Conservation (phyloP, 2,888 invertebrate genomes). For the Melanargia galathea region DNA sequence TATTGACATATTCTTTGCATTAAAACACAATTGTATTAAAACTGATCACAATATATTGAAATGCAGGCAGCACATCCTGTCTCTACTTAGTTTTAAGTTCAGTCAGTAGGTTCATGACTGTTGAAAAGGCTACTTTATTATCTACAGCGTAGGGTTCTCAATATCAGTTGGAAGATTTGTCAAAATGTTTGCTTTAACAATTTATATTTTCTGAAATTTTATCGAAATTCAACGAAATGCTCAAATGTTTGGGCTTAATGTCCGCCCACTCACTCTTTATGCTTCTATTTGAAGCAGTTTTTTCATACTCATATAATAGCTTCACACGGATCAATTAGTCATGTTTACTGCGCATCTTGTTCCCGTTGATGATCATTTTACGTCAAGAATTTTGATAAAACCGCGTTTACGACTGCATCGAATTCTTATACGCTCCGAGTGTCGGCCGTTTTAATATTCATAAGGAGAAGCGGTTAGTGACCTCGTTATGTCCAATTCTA, state of each 20-base stretch:
- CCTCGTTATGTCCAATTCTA: conserved; percentile 69
- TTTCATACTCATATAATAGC: conserved; percentile 37
- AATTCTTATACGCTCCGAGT: conserved; percentile 57
- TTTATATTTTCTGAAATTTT: conserved; percentile 33
- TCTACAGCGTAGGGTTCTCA: background rate
- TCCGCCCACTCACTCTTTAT: conserved; percentile 39
- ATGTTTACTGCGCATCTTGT: conserved; percentile 43
- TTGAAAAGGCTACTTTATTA: conserved; percentile 17
- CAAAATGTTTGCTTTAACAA: conserved; percentile 23
- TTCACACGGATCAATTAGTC: conserved; percentile 46
- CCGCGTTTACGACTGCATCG: conserved; percentile 48
- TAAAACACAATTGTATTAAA: conserved; percentile 58
- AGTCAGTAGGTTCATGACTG: conserved; percentile 3
- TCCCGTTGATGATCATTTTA: conserved; percentile 46
- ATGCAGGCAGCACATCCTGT: conserved; percentile 42
- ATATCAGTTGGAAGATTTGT: conserved; percentile 6
- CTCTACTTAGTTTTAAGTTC: conserved; percentile 32
- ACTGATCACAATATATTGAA: conserved; percentile 55
- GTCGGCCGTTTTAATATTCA: conserved; percentile 68
- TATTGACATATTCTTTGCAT: conserved; percentile 64
- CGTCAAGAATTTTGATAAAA: conserved; percentile 45
- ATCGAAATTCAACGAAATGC: conserved; percentile 35
- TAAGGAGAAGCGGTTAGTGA: conserved; percentile 67
- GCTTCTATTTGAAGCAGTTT: conserved; percentile 39
- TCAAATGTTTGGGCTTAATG: conserved; percentile 32